Conservation (phyloP, 2,797 vertebrate genomes). For the Coilia nasus region DNA sequence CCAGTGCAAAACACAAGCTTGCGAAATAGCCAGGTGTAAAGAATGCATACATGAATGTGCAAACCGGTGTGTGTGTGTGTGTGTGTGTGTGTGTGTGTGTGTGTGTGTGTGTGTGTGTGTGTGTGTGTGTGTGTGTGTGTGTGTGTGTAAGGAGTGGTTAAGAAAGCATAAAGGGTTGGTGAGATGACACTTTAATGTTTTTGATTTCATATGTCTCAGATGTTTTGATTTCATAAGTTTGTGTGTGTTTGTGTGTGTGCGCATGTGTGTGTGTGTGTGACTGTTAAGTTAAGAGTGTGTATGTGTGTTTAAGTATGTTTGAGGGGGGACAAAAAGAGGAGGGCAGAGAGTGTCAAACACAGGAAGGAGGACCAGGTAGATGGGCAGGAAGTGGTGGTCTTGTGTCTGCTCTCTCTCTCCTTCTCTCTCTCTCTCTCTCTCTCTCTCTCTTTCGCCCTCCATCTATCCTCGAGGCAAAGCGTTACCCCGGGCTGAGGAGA, state of each 20-base stretch:
- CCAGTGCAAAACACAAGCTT: background rate
- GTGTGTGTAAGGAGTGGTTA: background rate
- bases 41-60: background rate
- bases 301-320: background rate
- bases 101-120: conserved; percentile 15
- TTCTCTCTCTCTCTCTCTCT: background rate
- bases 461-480: conserved; percentile 43
- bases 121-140: conserved; percentile 4
- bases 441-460: background rate
- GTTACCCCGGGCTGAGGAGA: conserved; percentile 52
- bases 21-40: conserved; percentile 1
- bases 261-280: conserved; percentile 5
- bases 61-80: background rate
- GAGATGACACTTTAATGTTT: too few relatives aligned
- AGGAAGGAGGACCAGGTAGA: conserved; percentile 57
- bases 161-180: too few relatives aligned
- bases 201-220: too few relatives aligned
- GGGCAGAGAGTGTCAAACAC: conserved; percentile 24
- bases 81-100: conserved; percentile 17
- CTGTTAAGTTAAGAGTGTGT: conserved; percentile 39
- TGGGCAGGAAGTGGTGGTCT: conserved; percentile 48
- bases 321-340: conserved; percentile 31
- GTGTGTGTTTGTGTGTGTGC: background rate
- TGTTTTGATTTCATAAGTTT: too few relatives aligned
- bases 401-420: conserved; percentile 4